Evolutionary conservation across 2,797 vertebrate species (phyloP).

Genomic region (Limnodromus scolopaceus): DNA sequence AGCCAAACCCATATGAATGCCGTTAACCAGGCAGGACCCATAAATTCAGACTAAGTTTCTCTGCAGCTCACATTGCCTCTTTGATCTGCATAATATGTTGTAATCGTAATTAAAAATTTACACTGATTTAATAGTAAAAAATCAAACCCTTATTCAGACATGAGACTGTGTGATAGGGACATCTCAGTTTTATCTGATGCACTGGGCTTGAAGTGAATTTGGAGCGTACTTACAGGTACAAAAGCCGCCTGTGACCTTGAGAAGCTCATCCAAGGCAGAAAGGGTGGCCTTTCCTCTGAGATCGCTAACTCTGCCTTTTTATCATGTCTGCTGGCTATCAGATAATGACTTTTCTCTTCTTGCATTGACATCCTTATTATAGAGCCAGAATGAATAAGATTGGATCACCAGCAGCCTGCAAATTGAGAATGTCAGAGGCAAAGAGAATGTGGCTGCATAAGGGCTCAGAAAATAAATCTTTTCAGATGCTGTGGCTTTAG

Average conservation of each 20-base stretch:
- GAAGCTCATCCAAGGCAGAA: slow-evolving; percentile 5
- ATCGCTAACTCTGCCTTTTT: slow-evolving; percentile 36
- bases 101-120: not conserved
- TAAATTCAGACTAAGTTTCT: not conserved
- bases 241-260: slow-evolving; percentile 45
- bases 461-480: slow-evolving; percentile 70
- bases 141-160: not conserved
- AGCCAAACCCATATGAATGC: not conserved
- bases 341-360: slow-evolving; percentile 38
- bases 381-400: slow-evolving; percentile 51
- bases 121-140: not conserved
- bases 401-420: slow-evolving; percentile 47
- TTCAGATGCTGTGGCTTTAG: slow-evolving; percentile 35
- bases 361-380: slow-evolving; percentile 63
- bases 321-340: slow-evolving; percentile 15
- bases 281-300: not conserved
- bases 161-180: not conserved
- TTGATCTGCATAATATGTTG: not conserved
- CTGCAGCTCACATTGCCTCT: not conserved
- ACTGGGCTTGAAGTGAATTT: not conserved
- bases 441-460: slow-evolving; percentile 35
- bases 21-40: not conserved
- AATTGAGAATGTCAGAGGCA: slow-evolving; percentile 51
- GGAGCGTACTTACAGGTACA: not conserved
- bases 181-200: not conserved